These are phyloP conservation scores for Marmota flaviventris DNA, from an alignment of 2,113 vertebrate species.

Conservation along the genomic window DNA sequence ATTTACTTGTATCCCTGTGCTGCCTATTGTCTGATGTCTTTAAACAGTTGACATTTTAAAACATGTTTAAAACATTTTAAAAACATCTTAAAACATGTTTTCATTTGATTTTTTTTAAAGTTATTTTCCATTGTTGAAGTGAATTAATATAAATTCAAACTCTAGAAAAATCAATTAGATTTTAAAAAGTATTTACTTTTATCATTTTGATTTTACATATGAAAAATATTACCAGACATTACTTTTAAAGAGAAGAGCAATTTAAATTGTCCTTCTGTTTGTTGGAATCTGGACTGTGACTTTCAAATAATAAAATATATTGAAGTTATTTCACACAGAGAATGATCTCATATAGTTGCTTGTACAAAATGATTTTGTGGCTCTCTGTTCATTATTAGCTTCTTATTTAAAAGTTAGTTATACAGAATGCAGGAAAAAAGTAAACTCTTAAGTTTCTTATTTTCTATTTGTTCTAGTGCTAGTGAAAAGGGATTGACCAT, in stretches of 20 bases:
- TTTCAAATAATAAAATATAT: constrained; percentile 49
- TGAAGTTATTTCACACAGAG: constrained; percentile 8
- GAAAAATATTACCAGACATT: not conserved
- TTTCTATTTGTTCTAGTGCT: constrained; percentile 5
- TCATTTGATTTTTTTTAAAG: not conserved
- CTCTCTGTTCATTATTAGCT: constrained; percentile 1
- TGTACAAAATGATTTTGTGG: constrained; percentile 27
- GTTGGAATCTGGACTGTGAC: not conserved
- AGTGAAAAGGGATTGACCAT: not conserved
- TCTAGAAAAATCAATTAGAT: not conserved
- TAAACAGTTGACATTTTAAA: not conserved
- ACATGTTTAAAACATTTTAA: too few relatives aligned
- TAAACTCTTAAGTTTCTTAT: constrained; percentile 16
- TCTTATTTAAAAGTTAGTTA: constrained; percentile 5
- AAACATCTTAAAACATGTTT: not conserved
- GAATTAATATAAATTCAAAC: constrained; percentile 5
- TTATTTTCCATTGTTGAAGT: not conserved
- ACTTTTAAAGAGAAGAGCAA: constrained; percentile 29
- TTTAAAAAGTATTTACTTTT: constrained; percentile 30
- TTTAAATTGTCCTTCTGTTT: constrained; percentile 5
- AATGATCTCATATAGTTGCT: constrained; percentile 40
- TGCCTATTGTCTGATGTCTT: not conserved
- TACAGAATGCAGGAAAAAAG: not conserved
- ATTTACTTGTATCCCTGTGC: not conserved
- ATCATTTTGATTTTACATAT: constrained; percentile 39